phyloP scores from a whole-genome alignment of 2,797 vertebrate species.

The Oreochromis mossambicus region DNA sequence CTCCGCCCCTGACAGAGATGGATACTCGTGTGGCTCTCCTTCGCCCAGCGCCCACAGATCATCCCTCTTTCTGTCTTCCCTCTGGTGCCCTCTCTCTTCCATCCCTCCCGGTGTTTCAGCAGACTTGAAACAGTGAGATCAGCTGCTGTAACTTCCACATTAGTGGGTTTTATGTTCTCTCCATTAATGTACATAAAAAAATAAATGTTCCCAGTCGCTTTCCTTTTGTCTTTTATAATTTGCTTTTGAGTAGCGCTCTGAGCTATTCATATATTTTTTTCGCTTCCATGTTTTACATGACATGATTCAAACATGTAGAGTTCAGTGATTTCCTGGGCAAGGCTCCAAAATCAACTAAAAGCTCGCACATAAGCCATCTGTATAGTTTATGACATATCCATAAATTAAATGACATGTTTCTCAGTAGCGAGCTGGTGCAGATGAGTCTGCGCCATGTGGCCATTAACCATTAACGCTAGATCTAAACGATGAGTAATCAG shows the following conservation, averaged over 20 bases:
- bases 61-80: slow-evolving; percentile 30
- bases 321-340: not conserved
- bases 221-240: slow-evolving; percentile 18
- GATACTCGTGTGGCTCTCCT: slow-evolving; percentile 41
- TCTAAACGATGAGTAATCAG: not conserved
- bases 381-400: not conserved
- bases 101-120: slow-evolving; percentile 7
- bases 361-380: too few species aligned
- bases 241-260: not conserved
- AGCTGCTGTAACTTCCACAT: not conserved
- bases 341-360: too few species aligned
- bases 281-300: not conserved
- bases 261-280: not conserved
- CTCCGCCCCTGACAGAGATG: slow-evolving; percentile 60
- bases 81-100: not conserved
- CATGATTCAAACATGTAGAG: not conserved
- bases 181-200: not conserved
- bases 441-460: not conserved
- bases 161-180: not conserved
- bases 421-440: not conserved
- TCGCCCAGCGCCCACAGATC: slow-evolving; percentile 45
- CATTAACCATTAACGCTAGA: not conserved
- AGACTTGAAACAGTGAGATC: not conserved
- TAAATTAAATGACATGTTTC: not conserved
- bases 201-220: not conserved